phyloP scores from a whole-genome alignment of 1,140 invertebrate genomes.

The Leucophenga varia region DNA sequence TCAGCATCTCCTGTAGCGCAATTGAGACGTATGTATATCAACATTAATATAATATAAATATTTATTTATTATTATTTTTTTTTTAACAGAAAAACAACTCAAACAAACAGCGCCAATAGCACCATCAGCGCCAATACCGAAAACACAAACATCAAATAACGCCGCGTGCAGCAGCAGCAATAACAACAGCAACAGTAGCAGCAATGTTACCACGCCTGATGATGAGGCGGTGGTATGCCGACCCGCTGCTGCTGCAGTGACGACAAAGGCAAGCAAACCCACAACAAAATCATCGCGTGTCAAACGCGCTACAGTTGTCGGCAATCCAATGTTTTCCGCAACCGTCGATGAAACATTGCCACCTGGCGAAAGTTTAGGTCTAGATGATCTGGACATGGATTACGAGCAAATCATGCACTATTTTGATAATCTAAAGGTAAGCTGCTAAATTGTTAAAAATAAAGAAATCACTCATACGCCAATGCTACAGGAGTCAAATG shows the following conservation, averaged over 20 bases:
- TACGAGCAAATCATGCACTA: constrained; percentile 97
- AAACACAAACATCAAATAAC: too few relatives aligned
- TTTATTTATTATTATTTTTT: too few relatives aligned
- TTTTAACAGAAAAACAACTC: too few relatives aligned
- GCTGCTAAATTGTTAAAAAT: constrained; percentile 12
- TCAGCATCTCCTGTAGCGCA: constrained; percentile 2
- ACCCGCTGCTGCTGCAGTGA: constrained; percentile 25
- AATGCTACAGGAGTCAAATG: constrained; percentile 67
- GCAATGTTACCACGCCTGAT: constrained; percentile 12
- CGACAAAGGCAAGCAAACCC: constrained; percentile 57
- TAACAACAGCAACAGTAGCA: constrained; percentile 10
- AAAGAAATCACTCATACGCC: not conserved
- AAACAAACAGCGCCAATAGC: too few relatives aligned
- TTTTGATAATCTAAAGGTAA: constrained; percentile 94
- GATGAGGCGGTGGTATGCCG: constrained; percentile 23
- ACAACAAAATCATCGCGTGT: constrained; percentile 58
- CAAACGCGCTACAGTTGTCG: constrained; percentile 80
- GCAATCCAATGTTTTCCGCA: constrained; percentile 80
- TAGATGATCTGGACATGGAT: constrained; percentile 88
- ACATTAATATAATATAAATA: too few relatives aligned
- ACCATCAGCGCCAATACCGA: too few relatives aligned
- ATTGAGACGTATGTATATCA: not conserved
- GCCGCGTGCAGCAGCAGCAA: constrained; percentile 12
- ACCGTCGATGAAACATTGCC: constrained; percentile 56
- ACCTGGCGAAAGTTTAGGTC: constrained; percentile 62